Evolutionary conservation across 2,888 invertebrate species (phyloP), one percentile per base, ranked within the genome.

Genomic region (Gisinianus flammeolus): DNA sequence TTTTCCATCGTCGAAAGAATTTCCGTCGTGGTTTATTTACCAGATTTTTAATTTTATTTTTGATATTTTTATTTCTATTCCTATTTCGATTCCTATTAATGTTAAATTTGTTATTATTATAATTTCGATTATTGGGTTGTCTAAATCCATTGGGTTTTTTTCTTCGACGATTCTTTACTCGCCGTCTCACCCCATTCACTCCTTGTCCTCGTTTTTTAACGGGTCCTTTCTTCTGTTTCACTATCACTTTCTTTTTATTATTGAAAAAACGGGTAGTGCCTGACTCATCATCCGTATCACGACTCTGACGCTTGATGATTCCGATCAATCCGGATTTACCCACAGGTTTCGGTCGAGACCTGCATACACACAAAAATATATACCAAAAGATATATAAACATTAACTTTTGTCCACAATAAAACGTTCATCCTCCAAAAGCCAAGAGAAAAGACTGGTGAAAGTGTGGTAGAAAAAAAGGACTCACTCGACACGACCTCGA

Each of bases 401-500:
- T 28, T 30, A n/a, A 10, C 5, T 35, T 35, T 35, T 35, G 5
- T 35, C 12, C n/a, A 35, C 12, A 5, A 12, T 5, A 35, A 12
- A 35, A 35, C 12, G 35, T 5, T 35, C 5, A 8, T 8, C 35
- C 5, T 35, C 35, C 5, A 8, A 35, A 35, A 35, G 6, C 5
- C 35, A 12, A 35, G 35, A 35, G 12, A 35, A 8, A 12, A 35
- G 35, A 35, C 35, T 8, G 12, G 35, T 35, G 12, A 8, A 35
- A 35, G 12, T 35, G 35, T 35, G 12, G 35, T 35, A 8, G 12
- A 5, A 35, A 64, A 64, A 66, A 66, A 26, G 0, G 52, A 82
- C 83, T 82, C 81, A 84, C 84, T 79, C 82, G 26, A 84, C 83
- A 70, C 78, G 79, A 22, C 85, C 85, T 54, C 76, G 70, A 16